A percentile compares a stretch with the other conserved stretches of the same genome.
phyloP scores from a whole-genome alignment of 2,888 invertebrate species.

The Nemotelus nigrinus region DNA sequence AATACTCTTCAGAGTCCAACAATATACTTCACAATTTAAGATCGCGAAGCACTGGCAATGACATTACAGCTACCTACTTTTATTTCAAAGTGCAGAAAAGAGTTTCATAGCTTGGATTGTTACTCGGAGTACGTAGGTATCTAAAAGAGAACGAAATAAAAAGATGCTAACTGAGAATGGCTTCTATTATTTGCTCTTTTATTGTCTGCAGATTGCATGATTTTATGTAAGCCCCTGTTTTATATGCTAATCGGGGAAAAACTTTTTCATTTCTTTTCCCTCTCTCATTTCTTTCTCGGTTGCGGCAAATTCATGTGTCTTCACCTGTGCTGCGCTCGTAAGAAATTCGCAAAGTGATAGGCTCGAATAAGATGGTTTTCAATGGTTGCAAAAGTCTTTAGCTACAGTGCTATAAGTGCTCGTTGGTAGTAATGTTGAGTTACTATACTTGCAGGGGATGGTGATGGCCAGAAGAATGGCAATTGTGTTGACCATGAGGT shows the following conservation, averaged over 20 bases:
- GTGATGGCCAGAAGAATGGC: no score
- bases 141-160: not conserved
- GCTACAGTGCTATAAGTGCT: no score
- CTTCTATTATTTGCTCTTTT: slow-evolving; percentile 27
- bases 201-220: slow-evolving; percentile 20
- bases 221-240: slow-evolving; percentile 43
- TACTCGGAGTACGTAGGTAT: not conserved
- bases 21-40: not conserved
- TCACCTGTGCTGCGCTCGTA: no score
- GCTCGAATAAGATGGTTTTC: no score
- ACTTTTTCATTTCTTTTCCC: slow-evolving; percentile 45
- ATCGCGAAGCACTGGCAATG: not conserved
- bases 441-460: no score
- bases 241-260: slow-evolving; percentile 46
- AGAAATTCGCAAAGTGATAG: no score
- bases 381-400: no score
- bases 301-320: no score
- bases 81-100: not conserved
- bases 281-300: no score
- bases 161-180: not conserved
- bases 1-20: no score
- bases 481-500: no score
- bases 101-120: not conserved
- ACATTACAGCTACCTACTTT: not conserved
- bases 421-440: no score